Evolutionary conservation across 2,797 vertebrate species (phyloP), one percentile per base, ranked within the genome.

Genomic region (Anniella stebbinsi): DNA sequence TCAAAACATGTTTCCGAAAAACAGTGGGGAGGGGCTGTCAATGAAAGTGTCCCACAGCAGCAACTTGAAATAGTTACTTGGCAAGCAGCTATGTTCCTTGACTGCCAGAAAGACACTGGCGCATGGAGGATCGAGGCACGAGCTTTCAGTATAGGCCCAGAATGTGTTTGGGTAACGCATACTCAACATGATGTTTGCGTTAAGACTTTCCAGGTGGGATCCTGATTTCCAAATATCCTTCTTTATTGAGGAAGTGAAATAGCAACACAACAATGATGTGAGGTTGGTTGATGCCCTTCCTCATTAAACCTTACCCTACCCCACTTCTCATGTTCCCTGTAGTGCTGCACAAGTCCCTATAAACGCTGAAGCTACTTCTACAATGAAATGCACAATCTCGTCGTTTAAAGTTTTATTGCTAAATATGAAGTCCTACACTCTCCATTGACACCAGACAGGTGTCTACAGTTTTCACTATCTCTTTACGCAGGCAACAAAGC

Each of bases 1-100:
- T 87, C 93, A 95, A 57, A 69, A 94, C 77, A 0, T 0, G 25
- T 63, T 93, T 93, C 80, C 86, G 87, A 87, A 88, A 86, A 73
- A 86, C 88, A 33, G 36, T 41, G 60, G 66, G 7, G 57, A 21
- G 12, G 48, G 81, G 66, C 17, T 83, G 51, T 60, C 85, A 92
- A 8, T 0, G 0, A 54, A 67, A 87, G 30, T 45, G 25, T 90
- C 77, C 80, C 90, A 30, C 92, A 84, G 0, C 0, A 2, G 77
- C 90, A 25, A 57, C 85, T 25, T 83, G 73, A 83, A 89, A 93
- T 41, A 85, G 73, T 67, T 48, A 89, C 63, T 85, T 89, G 88
- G 88, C 88, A 89, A 84, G 88, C 48, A 57, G 25, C n/a, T 57
- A 33, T 63, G 36, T 54, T 78, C 67, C 36, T 15, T 78, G 63